Evolutionary conservation across 1,140 invertebrate species (phyloP).

Genomic region (Popillia japonica): DNA sequence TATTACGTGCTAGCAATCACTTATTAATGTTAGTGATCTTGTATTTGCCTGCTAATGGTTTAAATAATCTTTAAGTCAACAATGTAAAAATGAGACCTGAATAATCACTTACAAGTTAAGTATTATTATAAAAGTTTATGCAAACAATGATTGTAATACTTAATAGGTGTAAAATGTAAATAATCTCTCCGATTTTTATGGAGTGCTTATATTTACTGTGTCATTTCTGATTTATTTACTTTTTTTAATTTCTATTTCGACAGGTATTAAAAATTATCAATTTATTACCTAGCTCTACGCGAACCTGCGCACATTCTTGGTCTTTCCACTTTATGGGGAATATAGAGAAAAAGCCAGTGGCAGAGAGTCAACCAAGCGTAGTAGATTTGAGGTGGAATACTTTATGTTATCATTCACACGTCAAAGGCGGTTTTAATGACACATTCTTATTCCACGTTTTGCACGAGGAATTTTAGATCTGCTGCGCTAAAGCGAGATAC

Average conservation of each 20-base stretch:
- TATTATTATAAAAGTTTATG: conserved; percentile 37
- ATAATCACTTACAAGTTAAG: neutral
- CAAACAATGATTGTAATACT: conserved; percentile 37
- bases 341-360: conserved; percentile 28
- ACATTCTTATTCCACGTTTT: conserved; percentile 57
- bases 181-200: neutral
- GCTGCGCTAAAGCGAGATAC: conserved; percentile 15
- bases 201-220: neutral
- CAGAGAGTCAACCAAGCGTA: conserved; percentile 34
- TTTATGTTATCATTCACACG: conserved; percentile 54
- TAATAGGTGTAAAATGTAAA: conserved; percentile 1
- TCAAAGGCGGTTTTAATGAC: conserved; percentile 53
- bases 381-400: conserved; percentile 38
- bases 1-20: neutral
- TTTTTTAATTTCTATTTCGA: neutral
- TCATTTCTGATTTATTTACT: neutral
- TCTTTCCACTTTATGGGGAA: conserved; percentile 9
- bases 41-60: conserved; percentile 23
- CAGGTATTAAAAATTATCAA: too few relatives aligned
- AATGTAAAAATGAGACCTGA: neutral
- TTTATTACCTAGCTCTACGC: too few relatives aligned
- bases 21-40: neutral
- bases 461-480: conserved; percentile 52
- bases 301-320: too few relatives aligned
- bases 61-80: conserved; percentile 28